Base-by-base conservation (phyloP, 2,888 invertebrate species). In the Chromoteleia sp. region DNA sequence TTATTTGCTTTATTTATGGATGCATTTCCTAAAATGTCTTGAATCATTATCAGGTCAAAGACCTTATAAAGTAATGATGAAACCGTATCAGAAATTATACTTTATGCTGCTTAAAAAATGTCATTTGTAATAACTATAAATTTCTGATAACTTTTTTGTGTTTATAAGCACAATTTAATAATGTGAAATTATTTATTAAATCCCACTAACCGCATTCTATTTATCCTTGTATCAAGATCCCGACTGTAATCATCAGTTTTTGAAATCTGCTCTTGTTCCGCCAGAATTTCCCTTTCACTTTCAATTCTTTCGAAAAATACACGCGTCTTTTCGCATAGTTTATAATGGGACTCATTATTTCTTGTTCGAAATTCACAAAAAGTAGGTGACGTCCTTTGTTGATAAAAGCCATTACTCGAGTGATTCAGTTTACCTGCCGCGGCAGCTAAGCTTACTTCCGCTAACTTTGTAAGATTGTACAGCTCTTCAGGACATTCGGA, bases 401-500 rank as follows among this genome's bases (percentile, higher is more conserved):
- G 87, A 68, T 88, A 89, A 25, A 88, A 83, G 4, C 86, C 84
- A 77, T 84, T 87, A 63, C 76, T 87, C 0, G 90, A 92, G 75
- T 93, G 93, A 82, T 93, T 92, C 83, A 94, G 91, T 71, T 93
- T 93, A 5, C 93, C 94, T 2, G 93, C 93, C 0, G 94, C 94
- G 0, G 95, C 95, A 0, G 95, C 95, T 56, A 94, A 89, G 81
- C 94, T 94, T 39, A 96, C 95, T 91, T 96, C 95, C 6, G 96
- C 96, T 85, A 96, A 91, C 90, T 96, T 95, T 43, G 95, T 95
- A 65, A 96, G 92, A 89, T 96, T 96, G 92, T 95, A 96, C 15
- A 96, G 93, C 86, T 95, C 95, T 86, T 95, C 95, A 0, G 93
- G 93, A 70, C 91, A 91, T 73, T 91, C 91, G 25, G 91, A 91